Conservation (phyloP, 2,888 invertebrate species). For the Eumacrocentrus americanus region DNA sequence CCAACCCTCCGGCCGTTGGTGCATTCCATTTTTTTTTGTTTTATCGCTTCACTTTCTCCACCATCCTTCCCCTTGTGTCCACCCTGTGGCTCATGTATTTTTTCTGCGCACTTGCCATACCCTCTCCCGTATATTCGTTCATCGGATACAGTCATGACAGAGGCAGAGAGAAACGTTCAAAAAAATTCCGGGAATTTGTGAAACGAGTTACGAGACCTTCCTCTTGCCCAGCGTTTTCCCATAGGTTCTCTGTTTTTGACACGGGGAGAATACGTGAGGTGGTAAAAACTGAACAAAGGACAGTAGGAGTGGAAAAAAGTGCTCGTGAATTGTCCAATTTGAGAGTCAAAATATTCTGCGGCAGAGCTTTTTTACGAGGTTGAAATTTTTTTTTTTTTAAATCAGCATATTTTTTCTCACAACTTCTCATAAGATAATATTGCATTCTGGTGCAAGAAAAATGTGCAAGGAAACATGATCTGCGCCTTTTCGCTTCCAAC, state of each 20-base stretch:
- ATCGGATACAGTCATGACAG: constrained; percentile 11
- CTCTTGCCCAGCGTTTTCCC: neutral
- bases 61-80: constrained; percentile 20
- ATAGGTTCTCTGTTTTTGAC: too few species aligned
- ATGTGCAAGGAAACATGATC: too few species aligned
- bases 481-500: too few species aligned
- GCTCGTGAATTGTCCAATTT: too few species aligned
- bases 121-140: neutral
- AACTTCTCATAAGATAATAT: neutral
- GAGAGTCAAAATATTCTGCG: too few species aligned
- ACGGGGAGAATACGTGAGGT: neutral
- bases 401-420: too few species aligned
- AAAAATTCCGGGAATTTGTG: constrained; percentile 2
- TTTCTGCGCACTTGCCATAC: neutral
- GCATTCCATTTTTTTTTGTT: constrained; percentile 18
- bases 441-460: too few species aligned
- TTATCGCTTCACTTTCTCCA: constrained; percentile 14
- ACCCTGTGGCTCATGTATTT: constrained; percentile 5
- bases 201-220: constrained; percentile 3
- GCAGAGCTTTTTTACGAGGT: too few species aligned
- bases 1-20: constrained; percentile 9
- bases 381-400: too few species aligned
- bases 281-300: neutral
- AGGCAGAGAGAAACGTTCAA: neutral
- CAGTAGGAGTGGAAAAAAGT: neutral